phyloP scores from a whole-genome alignment of 2,888 invertebrate species.

The Panzeria rudis region DNA sequence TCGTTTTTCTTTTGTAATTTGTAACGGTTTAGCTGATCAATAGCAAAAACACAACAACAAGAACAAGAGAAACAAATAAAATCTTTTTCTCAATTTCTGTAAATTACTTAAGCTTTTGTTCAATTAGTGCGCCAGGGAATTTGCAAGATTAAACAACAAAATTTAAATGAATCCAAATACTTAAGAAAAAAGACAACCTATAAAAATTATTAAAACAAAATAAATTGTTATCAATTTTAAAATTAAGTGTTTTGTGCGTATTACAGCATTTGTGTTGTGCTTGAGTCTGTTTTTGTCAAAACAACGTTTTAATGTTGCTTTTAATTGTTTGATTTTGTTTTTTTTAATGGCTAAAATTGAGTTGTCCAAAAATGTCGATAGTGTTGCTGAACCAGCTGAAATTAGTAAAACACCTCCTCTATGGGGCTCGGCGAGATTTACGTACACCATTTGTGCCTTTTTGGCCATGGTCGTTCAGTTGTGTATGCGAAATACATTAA shows the following conservation, averaged over 20 bases:
- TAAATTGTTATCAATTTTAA: slow-evolving; percentile 14
- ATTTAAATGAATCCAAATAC: slow-evolving; percentile 12
- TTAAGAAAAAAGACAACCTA: slow-evolving; percentile 9
- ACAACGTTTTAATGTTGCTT: slow-evolving; percentile 40
- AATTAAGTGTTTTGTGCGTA: not conserved
- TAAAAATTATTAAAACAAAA: slow-evolving; percentile 1
- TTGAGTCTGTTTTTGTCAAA: not conserved
- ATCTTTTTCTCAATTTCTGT: slow-evolving; percentile 47
- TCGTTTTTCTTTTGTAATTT: slow-evolving; percentile 48
- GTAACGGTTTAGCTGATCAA: slow-evolving; percentile 63
- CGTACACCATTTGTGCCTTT: slow-evolving; percentile 82
- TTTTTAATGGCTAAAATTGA: slow-evolving; percentile 52
- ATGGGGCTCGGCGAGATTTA: slow-evolving; percentile 82
- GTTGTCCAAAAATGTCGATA: slow-evolving; percentile 52
- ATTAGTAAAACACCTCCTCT: slow-evolving; percentile 68
- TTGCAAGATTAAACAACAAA: slow-evolving; percentile 63
- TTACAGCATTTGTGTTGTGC: slow-evolving; percentile 5
- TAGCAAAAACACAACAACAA: slow-evolving; percentile 16
- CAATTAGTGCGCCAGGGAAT: slow-evolving; percentile 56
- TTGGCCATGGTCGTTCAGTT: slow-evolving; percentile 80
- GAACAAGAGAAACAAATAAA: not conserved
- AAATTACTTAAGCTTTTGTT: slow-evolving; percentile 44
- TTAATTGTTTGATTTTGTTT: slow-evolving; percentile 25
- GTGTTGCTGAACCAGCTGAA: slow-evolving; percentile 60
- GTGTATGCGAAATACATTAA: slow-evolving; percentile 84